phyloP scores from a whole-genome alignment of 2,797 vertebrate genomes.

The Channa striata region DNA sequence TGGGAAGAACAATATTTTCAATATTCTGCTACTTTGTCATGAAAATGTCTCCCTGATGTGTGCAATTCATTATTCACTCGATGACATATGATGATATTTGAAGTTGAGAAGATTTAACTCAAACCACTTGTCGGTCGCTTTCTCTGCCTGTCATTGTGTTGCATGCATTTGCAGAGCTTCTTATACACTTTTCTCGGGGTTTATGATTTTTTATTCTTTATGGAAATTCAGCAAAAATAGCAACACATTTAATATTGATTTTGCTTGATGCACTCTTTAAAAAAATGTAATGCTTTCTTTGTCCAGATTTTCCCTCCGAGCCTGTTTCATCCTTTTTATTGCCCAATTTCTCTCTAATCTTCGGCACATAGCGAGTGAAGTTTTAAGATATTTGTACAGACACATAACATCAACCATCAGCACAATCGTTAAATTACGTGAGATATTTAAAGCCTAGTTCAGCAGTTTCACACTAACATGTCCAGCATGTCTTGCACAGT shows the following conservation, averaged over 20 bases:
- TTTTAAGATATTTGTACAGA: too few species aligned
- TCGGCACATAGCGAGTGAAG: too few species aligned
- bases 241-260: too few species aligned
- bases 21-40: conserved; percentile 18
- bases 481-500: neutral
- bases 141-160: conserved; percentile 9
- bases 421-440: too few species aligned
- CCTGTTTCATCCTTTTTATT: neutral
- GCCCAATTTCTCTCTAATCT: too few species aligned
- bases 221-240: too few species aligned
- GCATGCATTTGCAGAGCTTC: neutral
- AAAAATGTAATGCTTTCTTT: neutral
- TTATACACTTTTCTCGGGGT: neutral
- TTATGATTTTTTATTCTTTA: neutral
- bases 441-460: neutral
- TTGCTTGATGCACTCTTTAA: too few species aligned
- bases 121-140: neutral
- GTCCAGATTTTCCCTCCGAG: neutral
- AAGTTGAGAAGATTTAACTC: conserved; percentile 23
- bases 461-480: neutral
- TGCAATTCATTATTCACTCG: conserved; percentile 32
- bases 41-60: conserved; percentile 19
- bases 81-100: conserved; percentile 22
- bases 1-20: conserved; percentile 3
- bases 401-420: neutral